Percentiles rank a stretch among this genome's conserved stretches.
These are phyloP conservation scores for Diarsia dahlii DNA, from an alignment of 2,888 invertebrate species.

Conservation along the genomic window DNA sequence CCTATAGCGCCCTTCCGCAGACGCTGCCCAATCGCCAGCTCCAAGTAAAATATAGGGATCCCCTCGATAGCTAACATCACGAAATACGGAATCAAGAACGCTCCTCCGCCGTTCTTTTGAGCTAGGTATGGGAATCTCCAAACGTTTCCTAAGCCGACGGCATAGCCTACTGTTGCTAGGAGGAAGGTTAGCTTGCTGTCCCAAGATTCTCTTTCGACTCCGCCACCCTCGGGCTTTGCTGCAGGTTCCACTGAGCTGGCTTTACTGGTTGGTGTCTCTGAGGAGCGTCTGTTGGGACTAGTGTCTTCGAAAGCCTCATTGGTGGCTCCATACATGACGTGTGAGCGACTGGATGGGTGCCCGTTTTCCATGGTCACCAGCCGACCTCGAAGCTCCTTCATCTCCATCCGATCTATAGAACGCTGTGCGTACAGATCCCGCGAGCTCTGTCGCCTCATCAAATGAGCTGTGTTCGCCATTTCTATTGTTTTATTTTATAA, in stretches of 20 bases:
- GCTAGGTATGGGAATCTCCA: constrained; percentile 99
- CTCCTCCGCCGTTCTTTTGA: constrained; percentile 98
- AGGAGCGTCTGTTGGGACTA: constrained; percentile 84
- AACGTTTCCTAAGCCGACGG: constrained; percentile 98
- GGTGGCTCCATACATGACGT: constrained; percentile 95
- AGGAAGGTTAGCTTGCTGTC: constrained; percentile 98
- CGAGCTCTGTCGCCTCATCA: constrained; percentile 96
- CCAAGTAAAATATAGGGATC: constrained; percentile 98
- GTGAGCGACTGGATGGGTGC: constrained; percentile 83
- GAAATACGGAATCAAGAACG: constrained; percentile 99
- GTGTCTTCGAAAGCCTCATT: constrained; percentile 94
- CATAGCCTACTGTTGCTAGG: constrained; percentile 98
- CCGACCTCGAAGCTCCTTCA: constrained; percentile 96
- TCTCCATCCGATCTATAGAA: constrained; percentile 95
- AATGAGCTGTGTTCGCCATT: constrained; percentile 97
- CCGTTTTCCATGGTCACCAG: constrained; percentile 94
- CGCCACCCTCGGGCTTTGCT: constrained; percentile 93
- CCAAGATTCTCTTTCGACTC: constrained; percentile 96
- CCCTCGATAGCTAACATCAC: constrained; percentile 98
- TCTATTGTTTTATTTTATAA: constrained; percentile 70
- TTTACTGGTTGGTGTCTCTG: constrained; percentile 90
- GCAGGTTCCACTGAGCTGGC: constrained; percentile 92
- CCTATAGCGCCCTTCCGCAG: constrained; percentile 98
- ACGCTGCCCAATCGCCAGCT: constrained; percentile 98
- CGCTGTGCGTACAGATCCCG: constrained; percentile 95